These are phyloP conservation scores for Dufourea novaeangliae DNA, from an alignment of 1,140 invertebrate genomes.

Conservation along the genomic window DNA sequence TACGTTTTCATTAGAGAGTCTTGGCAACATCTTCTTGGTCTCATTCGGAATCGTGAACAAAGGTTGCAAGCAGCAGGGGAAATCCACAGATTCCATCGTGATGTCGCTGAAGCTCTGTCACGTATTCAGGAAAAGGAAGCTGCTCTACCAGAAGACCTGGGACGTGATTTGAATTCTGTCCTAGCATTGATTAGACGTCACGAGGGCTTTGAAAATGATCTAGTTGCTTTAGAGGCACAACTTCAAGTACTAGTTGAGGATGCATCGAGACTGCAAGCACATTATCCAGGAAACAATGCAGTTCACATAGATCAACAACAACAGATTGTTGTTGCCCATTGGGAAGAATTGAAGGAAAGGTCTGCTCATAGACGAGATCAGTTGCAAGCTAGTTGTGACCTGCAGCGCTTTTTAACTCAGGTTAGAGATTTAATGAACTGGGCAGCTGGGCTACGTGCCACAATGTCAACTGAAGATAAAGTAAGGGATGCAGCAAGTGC, in stretches of 20 bases:
- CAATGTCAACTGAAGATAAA: slow-evolving; percentile 92
- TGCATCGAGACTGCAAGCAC: slow-evolving; percentile 90
- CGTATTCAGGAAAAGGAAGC: slow-evolving; percentile 94
- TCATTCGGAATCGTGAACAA: slow-evolving; percentile 92
- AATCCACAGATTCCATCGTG: slow-evolving; percentile 97
- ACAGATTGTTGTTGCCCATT: slow-evolving; percentile 91
- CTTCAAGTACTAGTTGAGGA: slow-evolving; percentile 96
- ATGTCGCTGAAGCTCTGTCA: slow-evolving; percentile 95
- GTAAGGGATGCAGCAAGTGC: slow-evolving; percentile 93
- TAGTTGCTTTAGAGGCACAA: slow-evolving; percentile 96
- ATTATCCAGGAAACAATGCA: slow-evolving; percentile 97
- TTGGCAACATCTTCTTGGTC: slow-evolving; percentile 93
- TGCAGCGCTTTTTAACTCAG: slow-evolving; percentile 92
- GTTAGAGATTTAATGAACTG: slow-evolving; percentile 95
- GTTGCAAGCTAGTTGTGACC: slow-evolving; percentile 92
- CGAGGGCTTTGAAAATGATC: slow-evolving; percentile 97
- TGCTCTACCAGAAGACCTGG: slow-evolving; percentile 91
- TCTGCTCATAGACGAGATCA: slow-evolving; percentile 90
- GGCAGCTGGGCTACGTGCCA: slow-evolving; percentile 89
- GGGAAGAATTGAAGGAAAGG: slow-evolving; percentile 92
- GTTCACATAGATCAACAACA: slow-evolving; percentile 93
- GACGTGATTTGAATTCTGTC: slow-evolving; percentile 94
- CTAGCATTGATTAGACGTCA: slow-evolving; percentile 92
- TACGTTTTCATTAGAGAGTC: slow-evolving; percentile 83
- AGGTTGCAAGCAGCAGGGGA: slow-evolving; percentile 95